Conservation (phyloP, 2,888 invertebrate genomes). For the Cosmia trapezina region DNA sequence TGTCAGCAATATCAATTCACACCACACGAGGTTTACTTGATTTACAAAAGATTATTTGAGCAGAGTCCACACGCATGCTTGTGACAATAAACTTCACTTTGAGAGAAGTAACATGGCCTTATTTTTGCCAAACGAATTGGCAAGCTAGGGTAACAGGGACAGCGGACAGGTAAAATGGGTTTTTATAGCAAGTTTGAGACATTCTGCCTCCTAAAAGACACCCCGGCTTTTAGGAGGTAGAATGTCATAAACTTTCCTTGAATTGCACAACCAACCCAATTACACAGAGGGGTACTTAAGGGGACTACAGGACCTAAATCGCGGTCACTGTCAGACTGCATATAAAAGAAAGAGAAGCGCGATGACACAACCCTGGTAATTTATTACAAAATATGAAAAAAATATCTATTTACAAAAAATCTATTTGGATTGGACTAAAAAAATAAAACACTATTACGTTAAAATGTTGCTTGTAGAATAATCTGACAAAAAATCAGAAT, state of each 20-base stretch:
- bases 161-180: constrained; percentile 12
- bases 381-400: too few species aligned
- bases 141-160: neutral
- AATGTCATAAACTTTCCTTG: neutral
- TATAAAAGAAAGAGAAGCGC: too few species aligned
- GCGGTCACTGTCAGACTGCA: too few species aligned
- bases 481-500: too few species aligned
- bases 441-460: too few species aligned
- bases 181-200: constrained; percentile 15
- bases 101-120: constrained; percentile 40
- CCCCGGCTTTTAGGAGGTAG: neutral
- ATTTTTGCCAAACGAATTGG: constrained; percentile 39
- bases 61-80: constrained; percentile 33
- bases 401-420: too few species aligned
- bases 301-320: too few species aligned
- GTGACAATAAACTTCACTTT: constrained; percentile 46
- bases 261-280: constrained; percentile 7
- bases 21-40: constrained; percentile 38
- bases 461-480: too few species aligned
- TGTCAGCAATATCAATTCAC: constrained; percentile 20
- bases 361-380: too few species aligned
- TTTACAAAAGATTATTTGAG: constrained; percentile 53
- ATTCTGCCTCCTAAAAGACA: too few species aligned
- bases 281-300: neutral
- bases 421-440: too few species aligned